Conservation (phyloP, 2,888 invertebrate genomes). For the Ochropleura leucogaster region DNA sequence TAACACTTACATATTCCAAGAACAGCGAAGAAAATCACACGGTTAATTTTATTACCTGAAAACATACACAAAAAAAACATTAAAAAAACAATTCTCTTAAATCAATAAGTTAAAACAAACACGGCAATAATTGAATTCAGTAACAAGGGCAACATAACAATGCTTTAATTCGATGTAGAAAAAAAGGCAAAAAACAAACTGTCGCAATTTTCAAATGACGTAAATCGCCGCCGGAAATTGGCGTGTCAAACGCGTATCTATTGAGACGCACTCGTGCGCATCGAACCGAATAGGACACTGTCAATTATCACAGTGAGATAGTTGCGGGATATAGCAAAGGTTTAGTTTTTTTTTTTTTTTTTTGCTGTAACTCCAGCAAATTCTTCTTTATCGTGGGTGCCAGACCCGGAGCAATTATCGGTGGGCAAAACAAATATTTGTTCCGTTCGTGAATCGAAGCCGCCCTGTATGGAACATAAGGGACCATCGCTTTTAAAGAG, state of each 20-base stretch:
- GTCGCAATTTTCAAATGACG: constrained; percentile 74
- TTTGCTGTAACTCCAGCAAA: too few relatives aligned
- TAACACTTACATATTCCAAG: constrained; percentile 35
- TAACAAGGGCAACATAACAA: constrained; percentile 6
- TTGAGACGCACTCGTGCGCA: constrained; percentile 77
- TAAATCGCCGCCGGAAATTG: constrained; percentile 77
- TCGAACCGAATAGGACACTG: constrained; percentile 66
- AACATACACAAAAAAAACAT: constrained; percentile 39
- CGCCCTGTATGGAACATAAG: not conserved
- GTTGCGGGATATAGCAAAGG: not conserved
- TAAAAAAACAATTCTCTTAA: constrained; percentile 9
- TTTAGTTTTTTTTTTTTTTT: not conserved
- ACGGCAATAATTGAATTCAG: constrained; percentile 11
- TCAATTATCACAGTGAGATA: constrained; percentile 48
- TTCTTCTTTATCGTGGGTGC: too few relatives aligned
- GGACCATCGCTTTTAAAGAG: not conserved
- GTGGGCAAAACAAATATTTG: too few relatives aligned
- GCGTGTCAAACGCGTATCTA: constrained; percentile 64
- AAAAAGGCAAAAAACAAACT: constrained; percentile 28
- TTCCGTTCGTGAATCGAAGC: too few relatives aligned
- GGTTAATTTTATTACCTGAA: constrained; percentile 51
- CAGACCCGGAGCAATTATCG: too few relatives aligned
- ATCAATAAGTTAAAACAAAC: not conserved
- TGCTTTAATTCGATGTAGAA: constrained; percentile 11
- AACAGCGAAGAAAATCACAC: constrained; percentile 19